Conservation (phyloP, 1,140 invertebrate species). For the Polypedilum pembai region DNA sequence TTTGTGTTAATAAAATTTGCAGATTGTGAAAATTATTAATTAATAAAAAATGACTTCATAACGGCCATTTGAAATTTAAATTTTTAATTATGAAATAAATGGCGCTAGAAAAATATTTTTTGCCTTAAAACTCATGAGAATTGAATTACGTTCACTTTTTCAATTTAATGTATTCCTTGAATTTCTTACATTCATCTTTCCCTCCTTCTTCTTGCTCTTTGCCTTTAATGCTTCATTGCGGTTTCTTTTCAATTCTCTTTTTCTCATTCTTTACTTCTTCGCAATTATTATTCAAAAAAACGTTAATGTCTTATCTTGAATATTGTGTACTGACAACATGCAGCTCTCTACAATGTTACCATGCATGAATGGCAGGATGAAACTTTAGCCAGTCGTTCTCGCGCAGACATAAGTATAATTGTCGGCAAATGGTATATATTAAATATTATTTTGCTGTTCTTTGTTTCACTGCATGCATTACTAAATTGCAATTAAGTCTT, state of each 20-base stretch:
- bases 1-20: too few species aligned
- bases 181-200: too few species aligned
- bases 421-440: slow-evolving; percentile 9
- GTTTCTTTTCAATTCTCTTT: background rate
- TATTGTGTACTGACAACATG: background rate
- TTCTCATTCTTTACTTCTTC: background rate
- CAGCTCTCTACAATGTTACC: background rate
- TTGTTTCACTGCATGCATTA: background rate
- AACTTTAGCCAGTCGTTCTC: too few species aligned
- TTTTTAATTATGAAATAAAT: too few species aligned
- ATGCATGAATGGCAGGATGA: background rate
- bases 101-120: too few species aligned
- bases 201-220: too few species aligned
- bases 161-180: too few species aligned
- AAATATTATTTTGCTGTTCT: background rate
- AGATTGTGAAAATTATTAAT: too few species aligned
- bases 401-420: slow-evolving; percentile 6
- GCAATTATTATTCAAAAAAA: background rate
- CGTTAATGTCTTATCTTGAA: background rate
- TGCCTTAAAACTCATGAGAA: too few species aligned
- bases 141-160: too few species aligned
- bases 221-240: background rate
- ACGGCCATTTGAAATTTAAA: too few species aligned
- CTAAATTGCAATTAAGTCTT: slow-evolving; percentile 18
- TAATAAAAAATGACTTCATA: too few species aligned